Conservation (phyloP, 2,888 invertebrate species). For the Dolichopus griseipennis region DNA sequence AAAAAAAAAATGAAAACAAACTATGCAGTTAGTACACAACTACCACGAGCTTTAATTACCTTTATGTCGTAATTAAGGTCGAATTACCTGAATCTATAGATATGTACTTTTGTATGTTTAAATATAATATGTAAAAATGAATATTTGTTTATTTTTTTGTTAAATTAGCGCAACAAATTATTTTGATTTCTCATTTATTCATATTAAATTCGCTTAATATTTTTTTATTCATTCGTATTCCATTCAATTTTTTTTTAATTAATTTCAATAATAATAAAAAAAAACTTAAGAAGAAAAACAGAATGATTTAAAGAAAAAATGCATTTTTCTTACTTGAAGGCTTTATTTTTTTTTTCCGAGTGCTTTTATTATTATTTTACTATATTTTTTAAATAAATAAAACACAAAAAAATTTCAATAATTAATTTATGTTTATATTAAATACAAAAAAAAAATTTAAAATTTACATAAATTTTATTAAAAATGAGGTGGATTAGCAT, state of each 20-base stretch:
- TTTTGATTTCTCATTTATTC: not conserved
- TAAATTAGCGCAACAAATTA: slow-evolving; percentile 4
- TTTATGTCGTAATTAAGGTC: not conserved
- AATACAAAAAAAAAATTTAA: not conserved
- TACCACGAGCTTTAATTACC: not conserved
- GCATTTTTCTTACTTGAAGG: slow-evolving; percentile 1
- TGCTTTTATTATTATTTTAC: too few species aligned
- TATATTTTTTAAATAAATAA: too few species aligned
- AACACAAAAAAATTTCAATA: not conserved
- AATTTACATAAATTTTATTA: not conserved
- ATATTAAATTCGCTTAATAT: not conserved
- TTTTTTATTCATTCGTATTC: not conserved
- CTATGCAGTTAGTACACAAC: not conserved
- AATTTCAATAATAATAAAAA: too few species aligned
- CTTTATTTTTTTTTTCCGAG: not conserved
- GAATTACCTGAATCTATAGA: not conserved
- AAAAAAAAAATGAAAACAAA: too few species aligned
- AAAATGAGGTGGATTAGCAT: not conserved
- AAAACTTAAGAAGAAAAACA: not conserved
- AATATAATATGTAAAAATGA: not conserved
- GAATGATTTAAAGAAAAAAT: not conserved
- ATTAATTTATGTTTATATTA: not conserved
- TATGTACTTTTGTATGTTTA: not conserved
- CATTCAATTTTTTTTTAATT: not conserved
- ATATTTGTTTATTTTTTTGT: not conserved